Percentiles rank a stretch among this genome's conserved stretches.
Evolutionary conservation across 2,888 invertebrate species (phyloP).

Genomic region (Parasteatoda lunata): DNA sequence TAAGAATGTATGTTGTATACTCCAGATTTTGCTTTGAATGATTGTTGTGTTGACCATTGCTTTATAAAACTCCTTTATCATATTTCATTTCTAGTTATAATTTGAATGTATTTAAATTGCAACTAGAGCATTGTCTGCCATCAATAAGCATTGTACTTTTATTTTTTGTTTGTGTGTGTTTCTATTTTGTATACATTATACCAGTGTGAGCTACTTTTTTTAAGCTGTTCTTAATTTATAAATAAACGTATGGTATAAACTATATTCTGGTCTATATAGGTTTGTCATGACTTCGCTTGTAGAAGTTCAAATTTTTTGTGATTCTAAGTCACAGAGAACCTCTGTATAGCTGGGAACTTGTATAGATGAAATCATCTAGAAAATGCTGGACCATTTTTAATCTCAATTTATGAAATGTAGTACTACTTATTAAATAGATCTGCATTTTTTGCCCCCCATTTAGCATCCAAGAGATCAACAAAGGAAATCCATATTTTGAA

Average conservation of each 20-base stretch:
- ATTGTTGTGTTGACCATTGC: too few relatives aligned
- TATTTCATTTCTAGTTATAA: neutral
- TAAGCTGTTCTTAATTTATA: neutral
- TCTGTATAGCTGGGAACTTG: conserved; percentile 35
- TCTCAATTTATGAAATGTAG: conserved; percentile 34
- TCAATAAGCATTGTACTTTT: conserved; percentile 32
- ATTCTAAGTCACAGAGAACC: neutral
- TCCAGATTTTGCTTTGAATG: too few relatives aligned
- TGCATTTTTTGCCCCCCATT: conserved; percentile 11
- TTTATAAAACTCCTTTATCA: too few relatives aligned
- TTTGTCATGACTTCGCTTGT: neutral
- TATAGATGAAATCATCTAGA: conserved; percentile 39
- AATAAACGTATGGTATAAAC: neutral
- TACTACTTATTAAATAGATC: conserved; percentile 34
- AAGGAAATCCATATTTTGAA: conserved; percentile 40
- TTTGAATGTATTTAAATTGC: neutral
- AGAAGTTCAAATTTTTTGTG: conserved; percentile 10
- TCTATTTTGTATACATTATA: conserved; percentile 24
- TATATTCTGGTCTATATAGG: neutral
- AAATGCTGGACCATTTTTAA: conserved; percentile 55
- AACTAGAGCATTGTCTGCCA: conserved; percentile 12
- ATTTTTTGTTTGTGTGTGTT: conserved; percentile 48
- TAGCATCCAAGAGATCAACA: conserved; percentile 14
- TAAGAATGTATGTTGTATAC: too few relatives aligned
- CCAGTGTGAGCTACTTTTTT: conserved; percentile 5